phyloP scores from a whole-genome alignment of 2,113 vertebrate species.

The Galemys pyrenaicus region DNA sequence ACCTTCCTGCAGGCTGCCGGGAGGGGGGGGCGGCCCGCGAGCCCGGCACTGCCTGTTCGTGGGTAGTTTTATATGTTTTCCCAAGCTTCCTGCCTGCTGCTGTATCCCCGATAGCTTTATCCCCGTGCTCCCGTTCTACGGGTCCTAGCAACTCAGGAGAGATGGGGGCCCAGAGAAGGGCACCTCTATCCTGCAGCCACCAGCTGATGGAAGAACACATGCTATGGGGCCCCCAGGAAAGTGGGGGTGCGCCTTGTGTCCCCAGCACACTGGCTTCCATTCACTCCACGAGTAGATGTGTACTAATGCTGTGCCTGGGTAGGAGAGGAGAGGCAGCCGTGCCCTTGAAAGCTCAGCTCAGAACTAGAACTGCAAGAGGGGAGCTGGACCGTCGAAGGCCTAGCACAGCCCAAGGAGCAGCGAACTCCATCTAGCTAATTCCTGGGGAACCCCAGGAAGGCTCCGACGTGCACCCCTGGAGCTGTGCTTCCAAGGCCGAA shows the following conservation, averaged over 20 bases:
- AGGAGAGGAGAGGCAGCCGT: not conserved
- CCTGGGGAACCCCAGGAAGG: not conserved
- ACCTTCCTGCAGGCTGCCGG: not conserved
- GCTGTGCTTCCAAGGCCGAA: not conserved
- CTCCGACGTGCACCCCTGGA: not conserved
- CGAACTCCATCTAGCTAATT: not conserved
- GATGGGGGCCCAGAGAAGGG: not conserved
- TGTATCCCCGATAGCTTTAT: not conserved
- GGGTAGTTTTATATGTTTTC: not conserved
- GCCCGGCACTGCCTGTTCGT: not conserved
- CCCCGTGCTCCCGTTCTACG: not conserved
- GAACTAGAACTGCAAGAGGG: not conserved
- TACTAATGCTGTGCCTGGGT: no score
- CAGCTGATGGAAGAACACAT: not conserved
- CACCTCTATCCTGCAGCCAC: not conserved
- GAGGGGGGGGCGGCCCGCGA: no score
- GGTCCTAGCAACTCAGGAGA: not conserved
- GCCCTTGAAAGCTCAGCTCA: not conserved
- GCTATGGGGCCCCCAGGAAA: not conserved
- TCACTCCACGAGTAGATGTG: not conserved
- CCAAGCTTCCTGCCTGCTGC: not conserved
- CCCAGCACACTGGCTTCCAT: not conserved
- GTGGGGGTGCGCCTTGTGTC: accelerated
- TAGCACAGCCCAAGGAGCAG: not conserved
- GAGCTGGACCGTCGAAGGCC: not conserved